Evolutionary conservation across 2,888 invertebrate genomes (phyloP).

Genomic region (Choreutis nemorana): DNA sequence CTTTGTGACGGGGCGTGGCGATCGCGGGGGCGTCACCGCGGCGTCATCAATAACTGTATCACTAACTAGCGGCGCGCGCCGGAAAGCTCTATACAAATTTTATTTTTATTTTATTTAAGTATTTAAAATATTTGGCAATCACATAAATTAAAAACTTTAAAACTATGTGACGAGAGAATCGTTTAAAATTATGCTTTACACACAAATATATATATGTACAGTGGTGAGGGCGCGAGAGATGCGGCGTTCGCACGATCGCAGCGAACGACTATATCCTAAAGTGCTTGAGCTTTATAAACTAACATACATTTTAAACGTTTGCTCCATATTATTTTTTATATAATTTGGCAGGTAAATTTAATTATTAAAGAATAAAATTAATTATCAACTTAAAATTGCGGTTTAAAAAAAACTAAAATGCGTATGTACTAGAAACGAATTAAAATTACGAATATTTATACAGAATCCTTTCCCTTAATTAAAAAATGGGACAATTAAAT

Average conservation of each 20-base stretch:
- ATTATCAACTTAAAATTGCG: constrained; percentile 57
- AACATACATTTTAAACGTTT: constrained; percentile 46
- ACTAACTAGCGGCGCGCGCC: constrained; percentile 34
- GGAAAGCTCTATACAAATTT: constrained; percentile 51
- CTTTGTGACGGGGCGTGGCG: constrained; percentile 40
- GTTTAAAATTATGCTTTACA: constrained; percentile 65
- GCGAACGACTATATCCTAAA: constrained; percentile 45
- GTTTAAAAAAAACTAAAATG: constrained; percentile 63
- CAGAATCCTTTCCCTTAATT: constrained; percentile 52
- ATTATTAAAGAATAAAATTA: constrained; percentile 53
- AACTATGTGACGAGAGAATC: constrained; percentile 64
- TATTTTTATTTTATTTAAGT: too few relatives aligned
- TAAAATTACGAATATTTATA: constrained; percentile 63
- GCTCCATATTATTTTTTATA: constrained; percentile 50
- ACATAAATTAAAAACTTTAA: constrained; percentile 62
- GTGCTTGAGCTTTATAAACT: constrained; percentile 57
- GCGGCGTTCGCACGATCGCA: constrained; percentile 23
- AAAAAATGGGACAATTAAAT: constrained; percentile 49
- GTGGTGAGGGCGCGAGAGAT: constrained; percentile 42
- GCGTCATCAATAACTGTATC: constrained; percentile 24
- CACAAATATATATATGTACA: constrained; percentile 57
- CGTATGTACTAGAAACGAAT: constrained; percentile 55
- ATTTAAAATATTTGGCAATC: constrained; percentile 65
- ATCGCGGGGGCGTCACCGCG: constrained; percentile 24
- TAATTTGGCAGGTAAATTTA: constrained; percentile 62